Percentiles rank a stretch among this genome's conserved stretches.
These are phyloP conservation scores for Heloderma charlesbogerti DNA, from an alignment of 2,113 vertebrate species.

Conservation along the genomic window DNA sequence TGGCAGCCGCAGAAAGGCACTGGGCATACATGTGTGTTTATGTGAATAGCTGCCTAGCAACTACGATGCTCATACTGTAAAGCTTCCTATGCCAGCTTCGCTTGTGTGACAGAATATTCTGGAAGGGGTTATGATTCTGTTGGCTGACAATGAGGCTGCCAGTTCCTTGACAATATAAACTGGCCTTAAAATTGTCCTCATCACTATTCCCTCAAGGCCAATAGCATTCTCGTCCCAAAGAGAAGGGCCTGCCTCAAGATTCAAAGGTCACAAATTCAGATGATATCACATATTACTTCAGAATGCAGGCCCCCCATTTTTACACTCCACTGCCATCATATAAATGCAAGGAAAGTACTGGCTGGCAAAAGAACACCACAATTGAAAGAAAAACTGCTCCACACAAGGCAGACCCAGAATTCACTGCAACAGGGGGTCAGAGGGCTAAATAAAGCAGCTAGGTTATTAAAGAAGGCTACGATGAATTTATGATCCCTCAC, in stretches of 20 bases:
- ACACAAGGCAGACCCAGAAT: constrained; percentile 26
- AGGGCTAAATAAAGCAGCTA: constrained; percentile 42
- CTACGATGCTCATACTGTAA: too few relatives aligned
- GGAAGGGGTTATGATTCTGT: not conserved
- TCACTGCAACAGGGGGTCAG: constrained; percentile 27
- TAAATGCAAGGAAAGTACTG: not conserved
- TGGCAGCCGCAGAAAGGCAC: not conserved
- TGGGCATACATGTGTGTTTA: not conserved
- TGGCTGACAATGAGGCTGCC: not conserved
- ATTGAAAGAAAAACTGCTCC: constrained; percentile 11
- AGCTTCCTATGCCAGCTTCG: not conserved
- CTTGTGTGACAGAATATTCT: not conserved
- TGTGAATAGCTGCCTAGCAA: not conserved
- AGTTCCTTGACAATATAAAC: not conserved
- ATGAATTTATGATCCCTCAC: constrained; percentile 39
- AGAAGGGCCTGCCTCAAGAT: not conserved
- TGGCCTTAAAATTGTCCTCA: not conserved
- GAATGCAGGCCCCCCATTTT: not conserved
- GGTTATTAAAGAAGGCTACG: constrained; percentile 36
- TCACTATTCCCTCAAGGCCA: not conserved
- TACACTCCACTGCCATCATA: not conserved
- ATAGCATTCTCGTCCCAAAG: not conserved
- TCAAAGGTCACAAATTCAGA: not conserved
- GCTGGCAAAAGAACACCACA: not conserved
- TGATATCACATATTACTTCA: not conserved